A percentile compares a stretch with the other conserved stretches of the same genome.
phyloP scores from a whole-genome alignment of 2,888 invertebrate species.

The Subacronicta megacephala region DNA sequence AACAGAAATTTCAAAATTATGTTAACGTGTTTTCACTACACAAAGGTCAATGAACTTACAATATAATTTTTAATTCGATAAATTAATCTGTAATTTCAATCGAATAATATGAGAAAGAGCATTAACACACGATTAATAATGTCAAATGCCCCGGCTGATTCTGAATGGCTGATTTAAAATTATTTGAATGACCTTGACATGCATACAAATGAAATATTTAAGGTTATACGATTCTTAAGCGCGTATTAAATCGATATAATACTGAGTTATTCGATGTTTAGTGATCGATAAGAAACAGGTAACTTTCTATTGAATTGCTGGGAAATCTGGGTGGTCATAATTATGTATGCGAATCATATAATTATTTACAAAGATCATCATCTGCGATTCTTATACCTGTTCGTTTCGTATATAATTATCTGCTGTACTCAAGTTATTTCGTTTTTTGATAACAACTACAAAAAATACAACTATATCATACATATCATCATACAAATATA shows the following conservation, averaged over 20 bases:
- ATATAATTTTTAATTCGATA: conserved; percentile 12
- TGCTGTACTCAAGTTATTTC: too few species aligned
- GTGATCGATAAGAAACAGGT: conserved; percentile 14
- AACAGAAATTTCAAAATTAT: not conserved
- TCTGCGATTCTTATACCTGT: too few species aligned
- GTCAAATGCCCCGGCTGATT: conserved; percentile 24
- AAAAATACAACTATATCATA: too few species aligned
- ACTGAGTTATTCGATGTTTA: conserved; percentile 24
- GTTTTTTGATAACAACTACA: too few species aligned
- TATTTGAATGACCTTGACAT: conserved; percentile 50
- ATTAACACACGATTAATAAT: conserved; percentile 45
- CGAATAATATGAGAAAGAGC: conserved; percentile 30
- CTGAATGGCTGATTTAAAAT: conserved; percentile 38
- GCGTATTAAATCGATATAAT: conserved; percentile 26
- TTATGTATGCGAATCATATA: conserved; percentile 7
- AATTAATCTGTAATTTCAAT: conserved; percentile 42
- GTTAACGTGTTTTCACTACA: conserved; percentile 2
- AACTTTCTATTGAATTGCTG: conserved; percentile 21
- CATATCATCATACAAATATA: too few species aligned
- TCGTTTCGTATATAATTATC: too few species aligned
- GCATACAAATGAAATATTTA: conserved; percentile 50
- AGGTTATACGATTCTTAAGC: conserved; percentile 32
- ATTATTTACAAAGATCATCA: too few species aligned
- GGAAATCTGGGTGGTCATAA: conserved; percentile 35
- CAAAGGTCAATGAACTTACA: conserved; percentile 24